Conservation (phyloP, 2,797 vertebrate species). For the Sebastes ruberrimus region DNA sequence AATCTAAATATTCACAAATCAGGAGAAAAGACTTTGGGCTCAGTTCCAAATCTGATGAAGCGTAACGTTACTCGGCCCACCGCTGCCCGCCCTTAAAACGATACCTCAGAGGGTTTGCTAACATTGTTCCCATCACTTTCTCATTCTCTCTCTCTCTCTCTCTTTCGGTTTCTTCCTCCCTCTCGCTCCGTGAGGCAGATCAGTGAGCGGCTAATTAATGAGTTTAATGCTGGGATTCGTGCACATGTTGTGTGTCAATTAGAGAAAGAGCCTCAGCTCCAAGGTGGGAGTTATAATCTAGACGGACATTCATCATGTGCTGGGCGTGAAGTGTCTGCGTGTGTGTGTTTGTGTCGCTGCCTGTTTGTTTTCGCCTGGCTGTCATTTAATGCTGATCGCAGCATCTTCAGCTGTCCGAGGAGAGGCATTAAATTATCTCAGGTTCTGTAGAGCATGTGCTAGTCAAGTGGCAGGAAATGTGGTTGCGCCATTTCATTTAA, state of each 20-base stretch:
- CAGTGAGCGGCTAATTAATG: conserved; percentile 73
- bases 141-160: conserved; percentile 3
- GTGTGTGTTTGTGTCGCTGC: not conserved
- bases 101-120: conserved; percentile 47
- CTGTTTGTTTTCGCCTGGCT: conserved; percentile 45
- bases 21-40: conserved; percentile 63
- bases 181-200: conserved; percentile 40
- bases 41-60: conserved; percentile 64
- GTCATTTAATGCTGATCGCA: conserved; percentile 60
- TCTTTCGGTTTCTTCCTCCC: conserved; percentile 18
- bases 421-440: conserved; percentile 61
- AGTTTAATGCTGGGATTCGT: conserved; percentile 68
- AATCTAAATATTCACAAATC: conserved; percentile 77
- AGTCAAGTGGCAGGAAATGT: conserved; percentile 70
- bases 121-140: conserved; percentile 48
- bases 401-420: conserved; percentile 49
- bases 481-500: conserved; percentile 60
- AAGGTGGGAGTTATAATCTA: conserved; percentile 30
- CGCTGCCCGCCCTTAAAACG: conserved; percentile 33
- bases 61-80: conserved; percentile 37
- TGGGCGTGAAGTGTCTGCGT: conserved; percentile 21
- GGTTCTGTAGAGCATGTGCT: conserved; percentile 56
- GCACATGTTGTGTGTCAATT: conserved; percentile 65
- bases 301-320: conserved; percentile 34
- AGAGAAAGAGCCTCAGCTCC: conserved; percentile 36